These are phyloP conservation scores for Oxygymnocypris stewartii DNA, from an alignment of 2,113 vertebrate genomes.

Conservation along the genomic window DNA sequence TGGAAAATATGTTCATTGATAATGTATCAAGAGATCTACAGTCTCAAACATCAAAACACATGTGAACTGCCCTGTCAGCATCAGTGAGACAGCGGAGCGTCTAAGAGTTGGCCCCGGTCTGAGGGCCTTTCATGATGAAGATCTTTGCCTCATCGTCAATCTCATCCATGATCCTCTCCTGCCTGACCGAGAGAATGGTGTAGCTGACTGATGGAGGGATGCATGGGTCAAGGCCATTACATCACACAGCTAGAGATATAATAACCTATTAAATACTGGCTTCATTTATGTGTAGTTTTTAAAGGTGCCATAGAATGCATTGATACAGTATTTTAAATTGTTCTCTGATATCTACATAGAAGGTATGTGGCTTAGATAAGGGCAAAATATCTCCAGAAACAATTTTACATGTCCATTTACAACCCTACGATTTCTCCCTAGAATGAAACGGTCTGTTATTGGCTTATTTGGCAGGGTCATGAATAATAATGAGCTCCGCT, in stretches of 20 bases:
- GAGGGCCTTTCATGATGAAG: conserved; percentile 60
- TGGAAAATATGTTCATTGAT: not conserved
- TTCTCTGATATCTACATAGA: too few relatives aligned
- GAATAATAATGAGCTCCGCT: too few relatives aligned
- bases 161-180: conserved; percentile 68
- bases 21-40: not conserved
- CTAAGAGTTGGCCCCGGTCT: conserved; percentile 70
- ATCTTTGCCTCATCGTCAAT: conserved; percentile 67
- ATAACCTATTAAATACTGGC: not conserved
- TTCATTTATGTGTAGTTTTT: not conserved
- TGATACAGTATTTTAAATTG: too few relatives aligned
- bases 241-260: not conserved
- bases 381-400: too few relatives aligned
- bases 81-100: not conserved
- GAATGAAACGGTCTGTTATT: too few relatives aligned
- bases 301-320: too few relatives aligned
- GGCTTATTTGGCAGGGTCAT: too few relatives aligned
- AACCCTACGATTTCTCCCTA: too few relatives aligned
- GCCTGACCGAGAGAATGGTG: conserved; percentile 69
- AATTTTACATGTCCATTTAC: too few relatives aligned
- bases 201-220: conserved; percentile 63
- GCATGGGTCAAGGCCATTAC: conserved; percentile 14
- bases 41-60: not conserved
- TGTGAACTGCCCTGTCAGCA: not conserved
- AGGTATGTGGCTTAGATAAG: too few relatives aligned